Evolutionary conservation across 2,113 vertebrate genomes (phyloP), one percentile per base, ranked within the genome.

Genomic region (Pedionomus torquatus): DNA sequence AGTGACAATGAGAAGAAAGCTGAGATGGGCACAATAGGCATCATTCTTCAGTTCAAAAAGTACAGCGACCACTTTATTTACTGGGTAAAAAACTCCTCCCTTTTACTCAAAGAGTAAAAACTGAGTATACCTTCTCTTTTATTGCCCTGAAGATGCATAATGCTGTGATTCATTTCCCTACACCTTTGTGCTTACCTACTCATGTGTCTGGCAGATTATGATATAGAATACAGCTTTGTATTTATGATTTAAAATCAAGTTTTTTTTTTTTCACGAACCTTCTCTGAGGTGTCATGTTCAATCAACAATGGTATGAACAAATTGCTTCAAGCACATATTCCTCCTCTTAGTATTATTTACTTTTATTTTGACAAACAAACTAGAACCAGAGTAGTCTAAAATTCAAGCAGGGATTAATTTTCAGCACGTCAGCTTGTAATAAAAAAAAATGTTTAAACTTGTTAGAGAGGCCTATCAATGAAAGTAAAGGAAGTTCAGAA

Each of bases 401-500:
- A 94, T 91, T 94, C 91, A 95, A 95, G 15, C 26, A 70, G 82
- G 55, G 85, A 95, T 97, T 96, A 2, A 80, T 97, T 98, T 97
- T 97, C 95, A 96, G 83, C 92, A 90, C 71, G 79, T 95, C 78
- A 96, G 75, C 69, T 93, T 91, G 83, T 94, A 97, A 97, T 83
- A 30, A 97, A 95, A 97, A 96, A 74, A 94, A 90, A 63, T n/a
- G 41, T 94, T 97, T 95, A 94, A 92, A 96, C 89, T 96, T 93
- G 68, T 95, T 94, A 96, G 90, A 94, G 90, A 95, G 71, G 75
- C 78, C 85, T 89, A 93, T 97, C 92, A 95, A 77, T 96, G 95
- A 96, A 79, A 94, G 95, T 92, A 93, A 97, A 97, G 96, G 96
- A 93, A 83, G 97, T 95, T 93, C 87, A 95, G 91, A 97, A 97